These are phyloP conservation scores for Bombus soroeensis DNA, from an alignment of 1,140 invertebrate species.

Conservation along the genomic window DNA sequence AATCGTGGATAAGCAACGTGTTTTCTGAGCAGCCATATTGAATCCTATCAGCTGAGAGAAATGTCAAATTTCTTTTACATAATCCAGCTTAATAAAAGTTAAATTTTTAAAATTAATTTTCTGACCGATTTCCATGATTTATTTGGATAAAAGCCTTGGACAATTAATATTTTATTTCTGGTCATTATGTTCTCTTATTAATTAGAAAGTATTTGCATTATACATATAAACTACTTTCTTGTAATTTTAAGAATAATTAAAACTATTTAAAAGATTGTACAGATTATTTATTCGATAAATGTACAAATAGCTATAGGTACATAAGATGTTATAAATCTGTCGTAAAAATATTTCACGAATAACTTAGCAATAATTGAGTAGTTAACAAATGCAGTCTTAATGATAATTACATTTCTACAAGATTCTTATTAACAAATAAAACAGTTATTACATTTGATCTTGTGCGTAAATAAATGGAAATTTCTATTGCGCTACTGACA, in stretches of 20 bases:
- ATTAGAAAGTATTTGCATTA: neutral
- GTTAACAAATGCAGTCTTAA: neutral
- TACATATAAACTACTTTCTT: neutral
- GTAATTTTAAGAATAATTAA: neutral
- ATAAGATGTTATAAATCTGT: neutral
- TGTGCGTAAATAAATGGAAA: neutral
- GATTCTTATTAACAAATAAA: neutral
- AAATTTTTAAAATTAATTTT: neutral
- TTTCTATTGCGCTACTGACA: constrained; percentile 51
- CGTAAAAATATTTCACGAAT: neutral
- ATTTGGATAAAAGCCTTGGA: too few relatives aligned
- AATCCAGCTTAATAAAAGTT: neutral
- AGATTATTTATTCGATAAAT: constrained; percentile 25
- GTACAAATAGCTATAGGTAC: neutral
- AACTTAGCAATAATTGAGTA: neutral
- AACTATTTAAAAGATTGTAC: neutral
- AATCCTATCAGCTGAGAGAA: constrained; percentile 59
- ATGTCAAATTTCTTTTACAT: constrained; percentile 34
- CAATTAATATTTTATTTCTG: neutral
- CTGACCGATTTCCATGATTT: too few relatives aligned
- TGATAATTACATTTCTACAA: neutral
- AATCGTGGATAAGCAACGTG: constrained; percentile 2
- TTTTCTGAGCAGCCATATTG: constrained; percentile 54
- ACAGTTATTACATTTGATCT: neutral
- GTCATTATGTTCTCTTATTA: neutral